Evolutionary conservation across 2,797 vertebrate genomes (phyloP).

Genomic region (Sandelia bainsii): DNA sequence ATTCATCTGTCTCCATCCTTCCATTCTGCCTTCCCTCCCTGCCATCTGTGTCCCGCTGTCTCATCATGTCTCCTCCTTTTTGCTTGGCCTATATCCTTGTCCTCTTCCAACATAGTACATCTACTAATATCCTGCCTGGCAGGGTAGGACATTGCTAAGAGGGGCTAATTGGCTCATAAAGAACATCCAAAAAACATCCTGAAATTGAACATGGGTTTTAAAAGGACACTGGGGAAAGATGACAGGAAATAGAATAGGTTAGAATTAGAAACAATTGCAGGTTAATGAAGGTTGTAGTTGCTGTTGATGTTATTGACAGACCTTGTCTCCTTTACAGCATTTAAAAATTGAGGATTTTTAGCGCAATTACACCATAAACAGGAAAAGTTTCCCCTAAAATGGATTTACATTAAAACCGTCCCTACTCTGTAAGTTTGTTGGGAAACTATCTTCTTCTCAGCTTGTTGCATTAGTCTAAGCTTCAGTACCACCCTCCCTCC

Average conservation of each 20-base stretch:
- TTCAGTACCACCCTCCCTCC: slow-evolving; percentile 19
- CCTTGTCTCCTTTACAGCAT: neutral
- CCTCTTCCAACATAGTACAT: slow-evolving; percentile 29
- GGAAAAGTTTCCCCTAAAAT: neutral
- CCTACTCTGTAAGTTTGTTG: slow-evolving; percentile 25
- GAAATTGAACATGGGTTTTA: slow-evolving; percentile 28
- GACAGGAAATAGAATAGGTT: neutral
- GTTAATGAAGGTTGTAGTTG: slow-evolving; percentile 17
- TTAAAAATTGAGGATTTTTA: slow-evolving; percentile 7
- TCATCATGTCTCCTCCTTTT: slow-evolving; percentile 29
- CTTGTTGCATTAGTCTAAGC: slow-evolving; percentile 46
- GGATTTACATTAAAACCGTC: slow-evolving; percentile 17
- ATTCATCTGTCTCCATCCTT: slow-evolving; percentile 57
- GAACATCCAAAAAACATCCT: slow-evolving; percentile 21
- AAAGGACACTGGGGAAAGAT: slow-evolving; percentile 1
- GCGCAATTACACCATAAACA: neutral
- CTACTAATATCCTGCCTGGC: slow-evolving; percentile 28
- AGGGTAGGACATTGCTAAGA: slow-evolving; percentile 44
- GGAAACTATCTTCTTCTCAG: slow-evolving; percentile 32
- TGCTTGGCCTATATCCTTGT: slow-evolving; percentile 24
- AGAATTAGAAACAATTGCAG: slow-evolving; percentile 14
- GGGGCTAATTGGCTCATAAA: slow-evolving; percentile 34
- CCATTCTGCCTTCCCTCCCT: slow-evolving; percentile 53
- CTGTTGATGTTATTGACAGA: slow-evolving; percentile 8
- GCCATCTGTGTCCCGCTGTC: slow-evolving; percentile 60